Base-by-base conservation (phyloP, 2,888 invertebrate genomes). In the Pterostichus madidus region DNA sequence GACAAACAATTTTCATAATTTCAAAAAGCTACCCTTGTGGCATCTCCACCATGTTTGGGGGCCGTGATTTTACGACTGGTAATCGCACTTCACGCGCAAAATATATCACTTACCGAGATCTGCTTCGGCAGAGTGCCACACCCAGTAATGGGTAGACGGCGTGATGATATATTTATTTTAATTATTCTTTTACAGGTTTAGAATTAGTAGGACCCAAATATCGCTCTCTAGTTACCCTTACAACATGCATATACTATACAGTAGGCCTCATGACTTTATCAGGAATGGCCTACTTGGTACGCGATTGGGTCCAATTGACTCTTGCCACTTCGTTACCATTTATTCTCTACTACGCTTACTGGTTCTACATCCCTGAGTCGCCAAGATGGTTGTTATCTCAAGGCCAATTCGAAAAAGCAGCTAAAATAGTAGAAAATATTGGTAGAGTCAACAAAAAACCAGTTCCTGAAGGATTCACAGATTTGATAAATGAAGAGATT, bases 171-270 rank as follows among this genome's bases (percentile, higher is more conserved):
- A 24, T 24, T 24, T 24, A 24, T 24, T 24, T 24, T 3, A 24
- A n/a, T n/a, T n/a, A n/a, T n/a, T n/a, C 3, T 24, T 24, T 24
- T 24, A 24, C 88, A 98, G 98, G 97, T 83, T 90, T 98, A 86
- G 98, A 98, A 90, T 90, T 98, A 83, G 97, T 98, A 17, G 98
- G 98, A 4, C 96, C 97, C 15, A 96, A 95, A 87, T 97, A 97
- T 89, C 93, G 98, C 85, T 97, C 97, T 0, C 97, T 97, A 89
- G 96, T 97, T 0, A 97, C 97, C 0, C 96, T 98, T 5, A 94
- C 97, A 94, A 97, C 97, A 0, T 97, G 97, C 86, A 93, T 97
- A 80, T 97, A 97, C 89, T 98, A 97, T 89, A 97, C 97, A 0
- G 91, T 96, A 85, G 97, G 97, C 2, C 92, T 98, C 84, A 95